These are phyloP conservation scores for Eugnorisma glareosa DNA, from an alignment of 2,888 invertebrate genomes.

Conservation along the genomic window DNA sequence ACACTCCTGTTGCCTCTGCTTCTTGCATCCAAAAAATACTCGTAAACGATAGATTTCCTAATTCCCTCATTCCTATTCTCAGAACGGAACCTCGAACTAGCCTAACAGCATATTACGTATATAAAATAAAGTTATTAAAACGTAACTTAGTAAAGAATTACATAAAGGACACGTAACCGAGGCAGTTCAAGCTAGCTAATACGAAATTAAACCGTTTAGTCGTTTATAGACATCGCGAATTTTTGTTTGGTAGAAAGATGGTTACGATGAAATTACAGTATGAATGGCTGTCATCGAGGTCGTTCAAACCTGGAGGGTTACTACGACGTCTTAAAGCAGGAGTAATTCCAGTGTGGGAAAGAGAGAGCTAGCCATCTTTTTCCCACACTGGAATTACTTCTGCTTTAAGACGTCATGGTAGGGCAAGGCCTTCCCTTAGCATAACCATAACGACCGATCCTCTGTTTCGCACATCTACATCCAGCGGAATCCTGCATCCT, in stretches of 20 bases:
- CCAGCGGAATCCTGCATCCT: too few relatives aligned
- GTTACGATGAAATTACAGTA: background rate
- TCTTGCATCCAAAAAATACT: background rate
- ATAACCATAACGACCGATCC: too few relatives aligned
- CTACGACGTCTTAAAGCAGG: too few relatives aligned
- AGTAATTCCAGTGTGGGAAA: too few relatives aligned
- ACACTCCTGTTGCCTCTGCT: background rate
- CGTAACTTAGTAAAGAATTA: conserved; percentile 38
- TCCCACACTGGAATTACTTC: too few relatives aligned
- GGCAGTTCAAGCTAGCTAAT: conserved; percentile 29
- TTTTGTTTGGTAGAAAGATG: background rate
- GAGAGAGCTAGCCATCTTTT: too few relatives aligned
- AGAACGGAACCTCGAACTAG: conserved; percentile 33
- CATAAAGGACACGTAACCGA: conserved; percentile 45
- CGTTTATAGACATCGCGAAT: background rate
- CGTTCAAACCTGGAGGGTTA: too few relatives aligned
- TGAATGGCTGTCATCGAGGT: background rate
- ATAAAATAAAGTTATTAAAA: conserved; percentile 34
- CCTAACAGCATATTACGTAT: conserved; percentile 40
- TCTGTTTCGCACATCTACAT: too few relatives aligned
- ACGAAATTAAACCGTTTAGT: conserved; percentile 10
- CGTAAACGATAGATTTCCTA: background rate
- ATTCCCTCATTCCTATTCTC: background rate
- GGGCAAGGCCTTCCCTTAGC: too few relatives aligned
- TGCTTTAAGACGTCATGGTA: too few relatives aligned